Conservation (phyloP, 2,888 invertebrate genomes). For the Balanococcus diminutus region DNA sequence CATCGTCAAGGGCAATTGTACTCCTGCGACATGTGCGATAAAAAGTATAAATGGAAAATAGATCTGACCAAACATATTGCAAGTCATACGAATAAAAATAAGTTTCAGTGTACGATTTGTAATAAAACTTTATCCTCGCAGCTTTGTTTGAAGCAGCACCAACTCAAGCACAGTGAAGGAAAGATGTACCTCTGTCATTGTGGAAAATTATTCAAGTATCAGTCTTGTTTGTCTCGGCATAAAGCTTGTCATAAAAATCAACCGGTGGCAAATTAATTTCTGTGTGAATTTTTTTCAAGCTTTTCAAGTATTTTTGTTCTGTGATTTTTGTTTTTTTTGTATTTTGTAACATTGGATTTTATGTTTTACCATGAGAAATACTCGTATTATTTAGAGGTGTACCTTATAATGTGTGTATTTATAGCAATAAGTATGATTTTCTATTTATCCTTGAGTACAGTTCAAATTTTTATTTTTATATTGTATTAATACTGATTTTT, state of each 20-base stretch:
- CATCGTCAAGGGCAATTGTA: background rate
- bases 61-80: background rate
- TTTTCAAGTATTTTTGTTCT: background rate
- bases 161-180: background rate
- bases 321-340: background rate
- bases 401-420: too few species aligned
- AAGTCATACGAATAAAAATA: background rate
- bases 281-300: background rate
- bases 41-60: slow-evolving; percentile 1
- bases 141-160: background rate
- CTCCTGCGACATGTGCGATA: background rate
- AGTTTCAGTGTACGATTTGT: background rate
- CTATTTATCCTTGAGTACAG: too few species aligned
- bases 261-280: background rate
- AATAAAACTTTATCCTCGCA: background rate
- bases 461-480: too few species aligned
- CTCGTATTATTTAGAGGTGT: too few species aligned
- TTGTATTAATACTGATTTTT: too few species aligned
- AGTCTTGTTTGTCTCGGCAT: background rate
- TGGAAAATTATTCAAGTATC: background rate
- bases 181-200: background rate
- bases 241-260: background rate
- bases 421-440: too few species aligned
- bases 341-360: background rate
- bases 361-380: too few species aligned